Evolutionary conservation across 1,140 invertebrate genomes (phyloP), one percentile per base, ranked within the genome.

Genomic region (Capitella teleta): DNA sequence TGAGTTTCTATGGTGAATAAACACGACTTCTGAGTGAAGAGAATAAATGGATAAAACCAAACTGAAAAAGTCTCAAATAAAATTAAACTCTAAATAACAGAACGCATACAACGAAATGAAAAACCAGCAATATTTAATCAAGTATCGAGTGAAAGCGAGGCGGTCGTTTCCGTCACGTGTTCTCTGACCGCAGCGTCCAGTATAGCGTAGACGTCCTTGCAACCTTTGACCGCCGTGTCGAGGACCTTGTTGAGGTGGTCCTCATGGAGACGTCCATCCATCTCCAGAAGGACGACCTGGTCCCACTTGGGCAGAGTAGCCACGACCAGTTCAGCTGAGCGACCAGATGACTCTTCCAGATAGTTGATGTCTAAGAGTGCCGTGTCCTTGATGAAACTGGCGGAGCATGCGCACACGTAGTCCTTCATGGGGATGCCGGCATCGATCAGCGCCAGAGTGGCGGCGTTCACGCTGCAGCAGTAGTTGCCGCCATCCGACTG

Each of bases 401-500:
- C 82, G 1, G 86, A 83, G 64, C 86, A 90, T 5, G 70, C 66
- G 60, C 66, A 70, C 5, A 72, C 68, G 51, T 62, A 68, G 68
- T 96, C 94, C 61, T 85, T 84, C 21, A 98, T 77, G 8, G 90
- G 89, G 60, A 99, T 91, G 0, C 94, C 94, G 28, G 95, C 94
- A 75, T 98, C 92, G n/a, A 97, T 86, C 0, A 98, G 70, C 1
- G 93, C 94, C 28, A 98, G 73, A 0, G 89, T 94, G 0, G 90
- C 87, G 16, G 89, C 90, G 75, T 96, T 97, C 1, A 80, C 82
- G 63, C 86, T 84, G 8, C 86, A 85, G 62, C 86, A 87, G 66
- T 85, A 90, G 61, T 89, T 85, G 24, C 89, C 87, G 23, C 93
- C 92, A 74, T 96, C 92, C n/a, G 86, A 83, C 75, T 88, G 76